A percentile compares a stretch with the other conserved stretches of the same genome.
These are phyloP conservation scores for Hapalemur alaotrensis DNA, from an alignment of 2,797 vertebrate species.

Conservation along the genomic window DNA sequence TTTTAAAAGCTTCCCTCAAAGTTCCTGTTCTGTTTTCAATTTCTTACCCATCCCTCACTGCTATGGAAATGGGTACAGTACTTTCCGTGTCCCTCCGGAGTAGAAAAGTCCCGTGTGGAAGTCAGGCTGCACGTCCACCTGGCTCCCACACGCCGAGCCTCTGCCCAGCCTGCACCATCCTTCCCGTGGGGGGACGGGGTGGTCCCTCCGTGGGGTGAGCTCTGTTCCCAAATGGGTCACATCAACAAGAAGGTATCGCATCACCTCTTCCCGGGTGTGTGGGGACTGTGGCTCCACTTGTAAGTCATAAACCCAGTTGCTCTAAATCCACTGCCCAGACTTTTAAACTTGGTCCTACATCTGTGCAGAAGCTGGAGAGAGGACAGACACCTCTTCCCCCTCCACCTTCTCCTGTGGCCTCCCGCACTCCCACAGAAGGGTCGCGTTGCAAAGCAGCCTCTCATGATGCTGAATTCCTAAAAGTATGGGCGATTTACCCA, in stretches of 20 bases:
- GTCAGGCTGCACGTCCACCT: fast-evolving
- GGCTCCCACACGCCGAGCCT: fast-evolving
- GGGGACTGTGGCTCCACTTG: fast-evolving
- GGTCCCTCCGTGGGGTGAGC: fast-evolving
- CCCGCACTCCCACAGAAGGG: not conserved
- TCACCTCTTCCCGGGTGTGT: fast-evolving
- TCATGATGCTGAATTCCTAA: not conserved
- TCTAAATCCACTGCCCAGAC: not conserved
- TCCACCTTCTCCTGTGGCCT: fast-evolving
- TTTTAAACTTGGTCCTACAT: fast-evolving
- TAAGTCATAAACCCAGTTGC: fast-evolving
- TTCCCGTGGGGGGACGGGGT: fast-evolving
- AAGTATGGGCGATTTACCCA: not conserved
- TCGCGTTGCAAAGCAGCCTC: not conserved
- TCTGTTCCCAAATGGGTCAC: fast-evolving
- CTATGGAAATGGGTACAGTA: fast-evolving
- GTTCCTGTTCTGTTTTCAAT: not conserved
- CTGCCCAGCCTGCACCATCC: fast-evolving
- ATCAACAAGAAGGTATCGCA: fast-evolving
- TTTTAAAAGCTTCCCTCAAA: not conserved
- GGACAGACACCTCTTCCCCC: fast-evolving
- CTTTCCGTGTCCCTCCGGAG: too few species aligned
- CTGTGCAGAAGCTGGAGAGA: fast-evolving
- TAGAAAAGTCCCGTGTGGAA: fast-evolving
- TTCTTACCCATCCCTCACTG: fast-evolving